Base-by-base conservation (phyloP, 2,113 vertebrate genomes). In the Thunnus thynnus region DNA sequence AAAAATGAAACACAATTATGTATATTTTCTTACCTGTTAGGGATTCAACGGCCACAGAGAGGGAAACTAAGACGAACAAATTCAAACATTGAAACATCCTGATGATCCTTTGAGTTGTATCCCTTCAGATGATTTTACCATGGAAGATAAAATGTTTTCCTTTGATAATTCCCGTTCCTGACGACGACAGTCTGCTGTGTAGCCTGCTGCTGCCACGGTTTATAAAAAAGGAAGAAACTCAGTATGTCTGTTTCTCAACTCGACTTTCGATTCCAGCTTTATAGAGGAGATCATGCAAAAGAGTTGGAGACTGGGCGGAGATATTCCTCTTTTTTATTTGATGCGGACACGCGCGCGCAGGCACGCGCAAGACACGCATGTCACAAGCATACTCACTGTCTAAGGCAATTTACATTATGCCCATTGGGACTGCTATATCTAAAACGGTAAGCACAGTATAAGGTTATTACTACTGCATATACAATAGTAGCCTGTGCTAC, bases 141-240 rank as follows among this genome's bases (percentile, higher is more conserved):
- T 8, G 8, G 36, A 36, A 36, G 55, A 7, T 11, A 17, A 22
- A 3, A 2, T 3, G 1, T 52, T 10, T 44, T 32, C 18, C 47
- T 5, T 20, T 1, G 4, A 25, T 5, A 7, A 0, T 4, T 67
- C 25, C 3, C 14, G 44, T 9, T 30, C 16, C 22, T n/a, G 27
- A 30, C 2, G 27, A 30, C 27, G 27, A 30, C 27, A 30, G 36
- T 41, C 36, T 41, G 36, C 36, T 41, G 36, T 41, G 36, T 41
- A 9, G 36, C 9, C 2, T 9, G 36, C 2, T 1, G 41, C 8
- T 22, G 57, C 17, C 32, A 27, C 54, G 1, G n/a, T 10, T 3
- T 2, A 0, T 2, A 0, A 44, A 3, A 9, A 16, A 4, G 2
- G 12, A 2, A 17, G 2, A 13, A 41, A 30, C 27, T 41, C 1